A percentile compares a stretch with the other conserved stretches of the same genome.
Conservation (phyloP, 2,113 vertebrate genomes). For the Planiliza haematocheilus region DNA sequence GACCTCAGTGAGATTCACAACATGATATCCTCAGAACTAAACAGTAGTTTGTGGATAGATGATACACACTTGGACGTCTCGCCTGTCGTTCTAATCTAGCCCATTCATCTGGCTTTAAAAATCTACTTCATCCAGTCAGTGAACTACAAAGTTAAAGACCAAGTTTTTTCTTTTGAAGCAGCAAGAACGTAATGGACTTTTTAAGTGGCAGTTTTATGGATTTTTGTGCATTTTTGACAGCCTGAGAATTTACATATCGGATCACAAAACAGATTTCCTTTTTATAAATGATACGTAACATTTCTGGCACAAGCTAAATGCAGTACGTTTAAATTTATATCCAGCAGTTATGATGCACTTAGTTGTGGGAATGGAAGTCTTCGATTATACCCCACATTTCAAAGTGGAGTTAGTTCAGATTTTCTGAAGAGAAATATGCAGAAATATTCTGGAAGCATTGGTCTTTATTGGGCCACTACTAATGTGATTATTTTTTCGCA, state of each 20-base stretch:
- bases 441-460: background rate
- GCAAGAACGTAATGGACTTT: background rate
- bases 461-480: background rate
- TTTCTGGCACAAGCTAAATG: too few relatives aligned
- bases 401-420: background rate
- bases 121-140: background rate
- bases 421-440: too few relatives aligned
- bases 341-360: too few relatives aligned
- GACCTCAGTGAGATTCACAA: conserved; percentile 6
- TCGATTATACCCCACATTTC: background rate
- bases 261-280: too few relatives aligned
- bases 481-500: too few relatives aligned
- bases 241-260: too few relatives aligned
- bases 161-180: background rate
- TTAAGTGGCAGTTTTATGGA: background rate
- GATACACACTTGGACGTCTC: background rate
- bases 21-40: background rate
- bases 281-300: too few relatives aligned
- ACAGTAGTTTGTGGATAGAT: background rate
- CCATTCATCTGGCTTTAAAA: background rate
- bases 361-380: too few relatives aligned
- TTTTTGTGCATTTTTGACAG: background rate
- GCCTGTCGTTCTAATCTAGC: background rate
- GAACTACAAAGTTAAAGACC: background rate
- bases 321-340: too few relatives aligned